phyloP scores from a whole-genome alignment of 2,797 vertebrate genomes.

The Catostomus latipinnis region DNA sequence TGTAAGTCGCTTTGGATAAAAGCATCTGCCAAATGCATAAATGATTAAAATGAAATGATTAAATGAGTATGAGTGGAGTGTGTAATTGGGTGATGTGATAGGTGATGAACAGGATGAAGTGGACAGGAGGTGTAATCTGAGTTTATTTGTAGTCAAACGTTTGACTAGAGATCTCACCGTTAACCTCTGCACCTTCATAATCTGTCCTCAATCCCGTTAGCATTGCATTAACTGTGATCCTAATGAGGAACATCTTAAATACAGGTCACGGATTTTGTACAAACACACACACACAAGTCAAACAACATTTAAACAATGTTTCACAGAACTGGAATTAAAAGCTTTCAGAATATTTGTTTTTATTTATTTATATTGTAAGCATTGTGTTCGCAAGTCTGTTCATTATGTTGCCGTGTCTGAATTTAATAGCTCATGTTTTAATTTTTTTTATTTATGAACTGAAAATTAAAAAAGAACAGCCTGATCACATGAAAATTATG shows the following conservation, averaged over 20 bases:
- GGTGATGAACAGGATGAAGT: constrained; percentile 4
- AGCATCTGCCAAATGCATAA: too few species aligned
- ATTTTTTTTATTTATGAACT: too few species aligned
- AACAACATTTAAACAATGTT: background rate
- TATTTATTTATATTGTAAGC: too few species aligned
- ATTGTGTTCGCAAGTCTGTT: too few species aligned
- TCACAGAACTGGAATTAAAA: background rate
- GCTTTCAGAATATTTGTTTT: too few species aligned
- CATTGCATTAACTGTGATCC: constrained; percentile 19
- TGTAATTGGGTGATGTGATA: constrained; percentile 33
- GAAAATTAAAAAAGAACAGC: too few species aligned
- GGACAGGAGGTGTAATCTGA: constrained; percentile 6
- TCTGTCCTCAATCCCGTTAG: constrained; percentile 44
- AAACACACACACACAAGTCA: background rate
- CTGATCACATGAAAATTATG: too few species aligned
- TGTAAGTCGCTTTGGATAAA: too few species aligned
- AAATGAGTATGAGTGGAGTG: background rate
- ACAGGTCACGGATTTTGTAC: constrained; percentile 35
- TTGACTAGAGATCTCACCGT: constrained; percentile 16
- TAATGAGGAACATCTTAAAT: constrained; percentile 11
- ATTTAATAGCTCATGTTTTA: too few species aligned
- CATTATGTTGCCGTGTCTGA: too few species aligned
- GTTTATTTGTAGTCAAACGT: constrained; percentile 34
- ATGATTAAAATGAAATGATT: too few species aligned
- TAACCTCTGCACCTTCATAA: constrained; percentile 21